Percentiles rank a stretch among this genome's conserved stretches.
Conservation (phyloP, 2,797 vertebrate genomes). For the Rhinella marina region DNA sequence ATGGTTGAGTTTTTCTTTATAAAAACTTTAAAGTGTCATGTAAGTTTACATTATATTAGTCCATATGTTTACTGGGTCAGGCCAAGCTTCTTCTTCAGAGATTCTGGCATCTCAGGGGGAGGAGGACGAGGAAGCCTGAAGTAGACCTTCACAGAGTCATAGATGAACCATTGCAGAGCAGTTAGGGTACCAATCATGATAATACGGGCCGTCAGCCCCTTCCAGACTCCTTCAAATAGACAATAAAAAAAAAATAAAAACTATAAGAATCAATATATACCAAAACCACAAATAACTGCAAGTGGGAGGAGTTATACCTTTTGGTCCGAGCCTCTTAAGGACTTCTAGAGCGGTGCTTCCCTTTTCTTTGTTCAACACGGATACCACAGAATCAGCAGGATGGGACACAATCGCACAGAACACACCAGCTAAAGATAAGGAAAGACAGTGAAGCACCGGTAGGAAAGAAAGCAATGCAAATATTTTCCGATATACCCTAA, state of each 20-base stretch:
- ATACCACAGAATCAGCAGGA: constrained; percentile 97
- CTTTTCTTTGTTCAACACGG: constrained; percentile 96
- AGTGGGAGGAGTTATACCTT: constrained; percentile 73
- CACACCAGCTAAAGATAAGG: constrained; percentile 83
- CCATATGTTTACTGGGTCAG: constrained; percentile 80
- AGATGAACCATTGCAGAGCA: constrained; percentile 97
- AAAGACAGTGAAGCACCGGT: background rate
- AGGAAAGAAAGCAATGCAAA: background rate
- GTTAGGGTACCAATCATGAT: constrained; percentile 97
- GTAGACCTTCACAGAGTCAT: constrained; percentile 94
- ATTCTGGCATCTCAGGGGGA: constrained; percentile 94
- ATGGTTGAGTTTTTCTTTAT: constrained; percentile 72
- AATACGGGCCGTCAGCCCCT: constrained; percentile 93
- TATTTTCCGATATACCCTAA: background rate
- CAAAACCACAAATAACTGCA: background rate
- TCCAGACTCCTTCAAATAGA: constrained; percentile 86
- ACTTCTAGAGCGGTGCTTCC: constrained; percentile 91
- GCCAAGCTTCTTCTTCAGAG: constrained; percentile 93
- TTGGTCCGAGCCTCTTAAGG: constrained; percentile 89
- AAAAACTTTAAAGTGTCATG: constrained; percentile 75
- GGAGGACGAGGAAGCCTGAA: constrained; percentile 93
- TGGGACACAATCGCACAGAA: constrained; percentile 99
- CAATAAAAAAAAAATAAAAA: background rate
- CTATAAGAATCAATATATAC: background rate
- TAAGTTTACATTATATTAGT: constrained; percentile 72